Evolutionary conservation across 2,113 vertebrate species (phyloP).

Genomic region (Tauraco erythrolophus): DNA sequence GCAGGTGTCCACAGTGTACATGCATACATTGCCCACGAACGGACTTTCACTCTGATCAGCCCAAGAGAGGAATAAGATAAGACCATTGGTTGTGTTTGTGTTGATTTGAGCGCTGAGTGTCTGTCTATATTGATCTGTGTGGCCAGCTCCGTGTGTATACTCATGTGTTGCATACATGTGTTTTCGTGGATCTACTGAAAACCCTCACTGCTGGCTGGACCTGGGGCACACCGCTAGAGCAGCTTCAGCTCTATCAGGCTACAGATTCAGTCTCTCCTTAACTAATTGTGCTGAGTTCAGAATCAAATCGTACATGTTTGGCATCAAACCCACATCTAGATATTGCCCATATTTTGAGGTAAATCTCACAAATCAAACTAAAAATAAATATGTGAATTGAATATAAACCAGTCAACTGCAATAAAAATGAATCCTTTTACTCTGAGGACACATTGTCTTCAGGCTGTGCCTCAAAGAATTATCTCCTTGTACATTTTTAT

Average conservation of each 20-base stretch:
- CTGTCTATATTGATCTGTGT: neutral
- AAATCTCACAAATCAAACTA: neutral
- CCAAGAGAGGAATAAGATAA: neutral
- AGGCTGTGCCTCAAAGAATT: neutral
- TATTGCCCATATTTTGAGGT: neutral
- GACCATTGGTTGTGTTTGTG: neutral
- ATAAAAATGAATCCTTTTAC: neutral
- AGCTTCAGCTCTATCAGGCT: neutral
- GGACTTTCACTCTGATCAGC: neutral
- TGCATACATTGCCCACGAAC: too few species aligned
- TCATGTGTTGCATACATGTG: rapidly evolving
- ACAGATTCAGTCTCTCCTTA: neutral
- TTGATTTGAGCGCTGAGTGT: neutral
- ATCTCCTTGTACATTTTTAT: neutral
- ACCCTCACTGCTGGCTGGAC: neutral
- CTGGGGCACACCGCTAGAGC: neutral
- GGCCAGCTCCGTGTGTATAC: neutral
- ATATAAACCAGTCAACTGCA: neutral
- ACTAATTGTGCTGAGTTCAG: neutral
- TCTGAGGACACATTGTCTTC: neutral
- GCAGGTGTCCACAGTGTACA: neutral
- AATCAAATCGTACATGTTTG: neutral
- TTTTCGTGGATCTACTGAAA: neutral
- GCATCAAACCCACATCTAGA: rapidly evolving
- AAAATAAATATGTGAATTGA: neutral